Evolutionary conservation across 2,113 vertebrate genomes (phyloP).

Genomic region (Heliornis fulica): DNA sequence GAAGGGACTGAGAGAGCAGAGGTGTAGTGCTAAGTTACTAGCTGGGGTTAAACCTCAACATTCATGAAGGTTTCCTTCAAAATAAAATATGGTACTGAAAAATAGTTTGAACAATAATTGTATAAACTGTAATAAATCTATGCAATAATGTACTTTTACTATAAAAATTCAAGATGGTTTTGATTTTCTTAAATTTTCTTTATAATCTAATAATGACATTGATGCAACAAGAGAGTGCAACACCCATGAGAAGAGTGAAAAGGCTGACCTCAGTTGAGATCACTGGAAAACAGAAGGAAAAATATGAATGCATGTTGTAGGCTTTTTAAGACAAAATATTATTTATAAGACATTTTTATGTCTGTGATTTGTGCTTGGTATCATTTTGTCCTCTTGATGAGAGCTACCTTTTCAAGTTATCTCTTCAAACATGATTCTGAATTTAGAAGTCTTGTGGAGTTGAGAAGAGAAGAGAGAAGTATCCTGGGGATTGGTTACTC

Average conservation of each 20-base stretch:
- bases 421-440: neutral
- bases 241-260: neutral
- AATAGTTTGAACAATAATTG: neutral
- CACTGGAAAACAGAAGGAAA: neutral
- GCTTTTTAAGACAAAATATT: neutral
- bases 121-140: neutral
- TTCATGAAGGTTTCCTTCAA: neutral
- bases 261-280: neutral
- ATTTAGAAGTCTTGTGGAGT: neutral
- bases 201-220: neutral
- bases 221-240: neutral
- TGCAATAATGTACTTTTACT: neutral
- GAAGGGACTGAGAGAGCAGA: no score
- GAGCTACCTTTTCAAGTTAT: neutral
- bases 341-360: neutral
- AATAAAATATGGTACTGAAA: neutral
- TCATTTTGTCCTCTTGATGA: neutral
- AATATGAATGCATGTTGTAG: rapidly evolving
- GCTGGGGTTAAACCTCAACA: no score
- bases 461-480: neutral
- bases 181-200: neutral
- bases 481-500: neutral
- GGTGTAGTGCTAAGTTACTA: no score
- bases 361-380: neutral
- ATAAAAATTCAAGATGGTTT: neutral